Conservation (phyloP, 2,797 vertebrate species). For the Monodelphis domestica region DNA sequence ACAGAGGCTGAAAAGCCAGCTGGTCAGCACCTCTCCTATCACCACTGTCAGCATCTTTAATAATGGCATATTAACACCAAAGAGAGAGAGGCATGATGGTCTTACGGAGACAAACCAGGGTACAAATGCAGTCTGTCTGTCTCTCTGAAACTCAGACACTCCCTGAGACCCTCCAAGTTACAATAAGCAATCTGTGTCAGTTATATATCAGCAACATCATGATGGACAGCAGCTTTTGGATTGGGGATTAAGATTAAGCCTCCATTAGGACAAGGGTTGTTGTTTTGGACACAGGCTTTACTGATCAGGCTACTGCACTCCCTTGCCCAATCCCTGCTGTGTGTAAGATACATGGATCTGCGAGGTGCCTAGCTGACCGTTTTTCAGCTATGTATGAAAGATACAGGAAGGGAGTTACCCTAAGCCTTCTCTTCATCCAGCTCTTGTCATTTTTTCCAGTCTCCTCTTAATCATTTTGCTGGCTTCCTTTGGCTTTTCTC, state of each 20-base stretch:
- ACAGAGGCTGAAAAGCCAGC: slow-evolving; percentile 49
- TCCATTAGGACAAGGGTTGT: not conserved
- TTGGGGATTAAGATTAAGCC: not conserved
- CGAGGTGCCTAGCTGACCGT: slow-evolving; percentile 40
- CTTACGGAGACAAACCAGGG: not conserved
- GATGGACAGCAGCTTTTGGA: not conserved
- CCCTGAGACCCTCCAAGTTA: too few relatives aligned
- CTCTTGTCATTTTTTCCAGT: slow-evolving; percentile 14
- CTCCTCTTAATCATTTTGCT: slow-evolving; percentile 24
- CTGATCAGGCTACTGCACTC: slow-evolving; percentile 33
- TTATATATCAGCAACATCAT: not conserved
- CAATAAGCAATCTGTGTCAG: too few relatives aligned
- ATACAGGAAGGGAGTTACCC: not conserved
- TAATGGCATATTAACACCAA: not conserved
- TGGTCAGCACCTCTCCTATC: not conserved
- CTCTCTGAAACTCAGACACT: not conserved
- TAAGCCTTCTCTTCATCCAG: slow-evolving; percentile 28
- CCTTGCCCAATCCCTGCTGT: not conserved
- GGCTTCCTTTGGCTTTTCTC: slow-evolving; percentile 5
- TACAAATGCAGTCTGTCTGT: not conserved
- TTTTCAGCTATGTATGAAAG: slow-evolving; percentile 24
- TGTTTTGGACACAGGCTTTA: not conserved
- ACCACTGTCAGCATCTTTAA: not conserved
- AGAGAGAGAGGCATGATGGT: not conserved
- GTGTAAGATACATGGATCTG: not conserved